Percentiles rank a stretch among this genome's conserved stretches.
Conservation (phyloP, 2,113 vertebrate genomes). For the Donacobius atricapilla region DNA sequence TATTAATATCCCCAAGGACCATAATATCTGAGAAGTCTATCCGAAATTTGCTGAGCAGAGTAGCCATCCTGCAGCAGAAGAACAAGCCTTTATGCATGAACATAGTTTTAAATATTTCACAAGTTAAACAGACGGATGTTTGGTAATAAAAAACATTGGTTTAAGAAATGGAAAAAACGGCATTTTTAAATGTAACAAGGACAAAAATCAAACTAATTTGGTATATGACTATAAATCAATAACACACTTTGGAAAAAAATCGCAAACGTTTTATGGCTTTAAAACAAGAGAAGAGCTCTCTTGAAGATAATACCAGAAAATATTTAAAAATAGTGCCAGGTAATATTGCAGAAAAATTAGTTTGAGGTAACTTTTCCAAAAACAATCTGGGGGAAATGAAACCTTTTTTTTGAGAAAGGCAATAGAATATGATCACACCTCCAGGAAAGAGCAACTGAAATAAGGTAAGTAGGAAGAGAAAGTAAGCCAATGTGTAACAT, state of each 20-base stretch:
- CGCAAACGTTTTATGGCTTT: not conserved
- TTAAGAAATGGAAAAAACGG: not conserved
- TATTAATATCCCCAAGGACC: constrained; percentile 96
- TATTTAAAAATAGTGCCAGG: not conserved
- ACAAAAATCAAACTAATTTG: not conserved
- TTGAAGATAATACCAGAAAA: not conserved
- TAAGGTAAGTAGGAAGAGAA: not conserved
- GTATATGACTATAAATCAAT: not conserved
- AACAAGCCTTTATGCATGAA: not conserved
- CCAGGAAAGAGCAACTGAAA: not conserved
- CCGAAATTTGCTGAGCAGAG: constrained; percentile 96
- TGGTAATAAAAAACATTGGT: not conserved
- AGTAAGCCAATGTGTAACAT: not conserved
- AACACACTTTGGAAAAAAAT: not conserved
- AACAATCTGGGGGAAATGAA: not conserved
- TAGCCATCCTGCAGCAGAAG: constrained; percentile 86
- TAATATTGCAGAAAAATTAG: not conserved
- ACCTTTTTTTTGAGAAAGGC: not conserved
- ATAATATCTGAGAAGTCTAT: constrained; percentile 98
- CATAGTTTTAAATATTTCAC: not conserved
- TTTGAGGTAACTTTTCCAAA: not conserved
- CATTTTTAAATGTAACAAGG: not conserved
- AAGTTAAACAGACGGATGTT: not conserved
- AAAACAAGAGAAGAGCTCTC: not conserved
- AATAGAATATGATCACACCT: not conserved